phyloP scores from a whole-genome alignment of 2,888 invertebrate genomes.

The Nezara viridula region DNA sequence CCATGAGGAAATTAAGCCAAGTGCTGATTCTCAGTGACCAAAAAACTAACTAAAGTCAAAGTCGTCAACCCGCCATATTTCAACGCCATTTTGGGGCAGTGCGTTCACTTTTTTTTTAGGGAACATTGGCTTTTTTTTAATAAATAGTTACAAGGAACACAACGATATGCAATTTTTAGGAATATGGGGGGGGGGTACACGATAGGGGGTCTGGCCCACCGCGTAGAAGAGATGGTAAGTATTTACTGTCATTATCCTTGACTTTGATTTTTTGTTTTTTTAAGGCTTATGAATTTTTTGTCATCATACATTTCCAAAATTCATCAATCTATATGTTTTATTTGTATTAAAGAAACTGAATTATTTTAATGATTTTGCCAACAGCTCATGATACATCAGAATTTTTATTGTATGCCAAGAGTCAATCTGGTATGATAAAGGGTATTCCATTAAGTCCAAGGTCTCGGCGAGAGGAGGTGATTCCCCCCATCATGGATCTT shows the following conservation, averaged over 20 bases:
- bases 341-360: neutral
- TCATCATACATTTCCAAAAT: neutral
- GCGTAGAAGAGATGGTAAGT: too few relatives aligned
- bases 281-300: neutral
- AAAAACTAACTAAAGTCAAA: too few relatives aligned
- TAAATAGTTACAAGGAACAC: too few relatives aligned
- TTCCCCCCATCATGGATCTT: conserved; percentile 79
- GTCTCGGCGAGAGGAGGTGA: conserved; percentile 70
- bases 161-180: too few relatives aligned
- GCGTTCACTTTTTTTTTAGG: too few relatives aligned
- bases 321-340: neutral
- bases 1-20: too few relatives aligned
- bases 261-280: neutral
- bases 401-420: conserved; percentile 78
- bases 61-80: too few relatives aligned
- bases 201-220: too few relatives aligned
- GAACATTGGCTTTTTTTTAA: too few relatives aligned
- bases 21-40: too few relatives aligned
- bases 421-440: conserved; percentile 79
- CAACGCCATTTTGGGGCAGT: too few relatives aligned
- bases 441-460: conserved; percentile 69
- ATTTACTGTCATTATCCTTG: neutral
- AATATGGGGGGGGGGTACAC: too few relatives aligned
- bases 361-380: conserved; percentile 38
- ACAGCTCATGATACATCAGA: conserved; percentile 66